Conservation (phyloP, 2,113 vertebrate species). For the Anguilla rostrata region DNA sequence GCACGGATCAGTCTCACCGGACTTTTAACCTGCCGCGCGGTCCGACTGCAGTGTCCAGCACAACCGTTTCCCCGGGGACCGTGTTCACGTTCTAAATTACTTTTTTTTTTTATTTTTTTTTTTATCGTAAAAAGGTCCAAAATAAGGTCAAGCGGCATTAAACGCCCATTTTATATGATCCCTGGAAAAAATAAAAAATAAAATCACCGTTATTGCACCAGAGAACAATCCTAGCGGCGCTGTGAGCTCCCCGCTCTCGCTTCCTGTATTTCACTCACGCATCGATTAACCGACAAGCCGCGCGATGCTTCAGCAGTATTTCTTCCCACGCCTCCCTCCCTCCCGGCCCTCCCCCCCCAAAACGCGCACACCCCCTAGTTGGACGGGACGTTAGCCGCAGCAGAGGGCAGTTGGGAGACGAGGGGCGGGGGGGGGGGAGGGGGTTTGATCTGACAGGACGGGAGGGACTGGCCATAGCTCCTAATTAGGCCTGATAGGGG, state of each 20-base stretch:
- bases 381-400: not conserved
- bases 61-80: not conserved
- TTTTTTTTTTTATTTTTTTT: not conserved
- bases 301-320: not conserved
- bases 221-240: not conserved
- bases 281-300: not conserved
- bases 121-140: not conserved
- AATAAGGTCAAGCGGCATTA: not conserved
- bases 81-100: not conserved
- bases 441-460: not conserved
- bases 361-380: not conserved
- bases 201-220: not conserved
- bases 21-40: not conserved
- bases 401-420: not conserved
- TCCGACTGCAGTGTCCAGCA: not conserved
- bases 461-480: conserved; percentile 51
- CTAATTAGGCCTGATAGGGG: conserved; percentile 66
- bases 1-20: not conserved
- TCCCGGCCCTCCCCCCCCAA: no score
- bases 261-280: not conserved
- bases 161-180: not conserved
- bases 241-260: not conserved
- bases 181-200: not conserved
- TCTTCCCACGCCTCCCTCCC: not conserved
- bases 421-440: not conserved